Evolutionary conservation across 2,113 vertebrate species (phyloP).

Genomic region (Narcine bancroftii): DNA sequence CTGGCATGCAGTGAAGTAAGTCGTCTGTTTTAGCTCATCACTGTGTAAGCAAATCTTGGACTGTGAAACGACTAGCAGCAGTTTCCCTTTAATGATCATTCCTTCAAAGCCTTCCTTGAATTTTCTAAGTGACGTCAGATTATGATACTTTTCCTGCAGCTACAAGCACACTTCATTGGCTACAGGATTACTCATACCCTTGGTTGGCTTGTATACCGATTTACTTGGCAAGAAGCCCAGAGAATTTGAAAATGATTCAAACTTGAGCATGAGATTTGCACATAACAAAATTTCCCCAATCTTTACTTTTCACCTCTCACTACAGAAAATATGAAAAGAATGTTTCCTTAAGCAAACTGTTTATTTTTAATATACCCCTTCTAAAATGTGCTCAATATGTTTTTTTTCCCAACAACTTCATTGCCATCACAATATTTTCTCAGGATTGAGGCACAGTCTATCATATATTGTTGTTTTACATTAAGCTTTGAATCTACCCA

Average conservation of each 20-base stretch:
- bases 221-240: not conserved
- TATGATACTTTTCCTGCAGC: not conserved
- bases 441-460: not conserved
- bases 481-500: no score
- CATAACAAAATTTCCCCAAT: not conserved
- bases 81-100: not conserved
- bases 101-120: not conserved
- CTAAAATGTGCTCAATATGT: not conserved
- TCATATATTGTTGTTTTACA: not conserved
- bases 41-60: not conserved
- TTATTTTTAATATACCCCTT: not conserved
- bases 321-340: not conserved
- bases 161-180: not conserved
- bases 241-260: not conserved
- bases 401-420: not conserved
- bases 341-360: no score
- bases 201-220: not conserved
- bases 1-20: not conserved
- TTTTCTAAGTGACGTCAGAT: not conserved
- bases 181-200: conserved; percentile 18
- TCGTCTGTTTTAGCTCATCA: not conserved
- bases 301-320: not conserved
- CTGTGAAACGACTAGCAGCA: conserved; percentile 27
- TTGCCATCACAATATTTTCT: not conserved
- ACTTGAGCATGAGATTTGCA: not conserved